Evolutionary conservation across 2,113 vertebrate species (phyloP), one percentile per base, ranked within the genome.

Genomic region (Hylia prasina): DNA sequence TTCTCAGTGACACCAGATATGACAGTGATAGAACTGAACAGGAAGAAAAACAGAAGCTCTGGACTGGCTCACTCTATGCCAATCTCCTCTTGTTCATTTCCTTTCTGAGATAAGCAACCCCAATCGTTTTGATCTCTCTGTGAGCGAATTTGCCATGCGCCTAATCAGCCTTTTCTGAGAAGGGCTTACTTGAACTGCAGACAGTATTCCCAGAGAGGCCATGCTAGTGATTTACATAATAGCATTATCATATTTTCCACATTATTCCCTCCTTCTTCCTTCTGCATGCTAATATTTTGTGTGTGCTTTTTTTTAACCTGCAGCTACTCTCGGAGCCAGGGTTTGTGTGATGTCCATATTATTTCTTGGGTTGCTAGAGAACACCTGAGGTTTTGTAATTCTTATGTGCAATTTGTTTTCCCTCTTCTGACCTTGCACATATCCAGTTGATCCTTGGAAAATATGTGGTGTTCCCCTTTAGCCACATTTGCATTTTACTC

Each of bases 201-300:
- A 94, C 93, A 75, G 87, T 93, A 95, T 96, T 96, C 95, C 94
- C 95, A 94, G 70, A 45, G 94, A 95, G 91, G 87, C 91, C 2
- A 1, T 0, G 6, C 77, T 65, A 73, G 89, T 87, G 61, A 95
- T 96, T 95, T 97, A 87, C 94, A 96, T 97, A 97, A 96, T 93
- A 90, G 80, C 91, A 96, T 96, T 97, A 96, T 96, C 95, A 95
- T 94, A 94, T 91, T 96, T 97, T 92, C 93, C 89, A 71, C 93
- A 93, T 96, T 95, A 93, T 92, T 94, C 86, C 82, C 80, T 44
- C 35, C 44, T 80, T 80, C 54, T 77, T 66, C 88, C 68, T 89
- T 63, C 86, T 95, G 89, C 94, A 93, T 93, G 76, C 47, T 95
- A 83, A 84, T 95, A 56, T 86, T 92, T 82, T 77, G 28, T 50